phyloP scores from a whole-genome alignment of 1,140 invertebrate species.

The Theocolax elegans region DNA sequence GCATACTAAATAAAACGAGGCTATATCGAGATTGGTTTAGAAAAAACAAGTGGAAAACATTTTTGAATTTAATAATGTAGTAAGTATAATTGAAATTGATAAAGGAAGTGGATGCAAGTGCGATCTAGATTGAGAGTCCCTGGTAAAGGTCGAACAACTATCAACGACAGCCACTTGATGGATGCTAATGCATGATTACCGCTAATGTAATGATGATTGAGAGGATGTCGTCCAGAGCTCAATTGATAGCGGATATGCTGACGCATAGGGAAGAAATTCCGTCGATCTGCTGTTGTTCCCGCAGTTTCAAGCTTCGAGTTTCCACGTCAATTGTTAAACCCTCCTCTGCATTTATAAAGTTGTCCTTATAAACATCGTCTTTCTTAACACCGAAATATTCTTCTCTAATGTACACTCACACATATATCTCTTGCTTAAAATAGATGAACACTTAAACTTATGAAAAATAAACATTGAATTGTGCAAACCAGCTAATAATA shows the following conservation, averaged over 20 bases:
- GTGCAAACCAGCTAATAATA: too few species aligned
- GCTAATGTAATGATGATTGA: constrained; percentile 62
- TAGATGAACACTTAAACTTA: too few species aligned
- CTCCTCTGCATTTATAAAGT: neutral
- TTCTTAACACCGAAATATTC: too few species aligned
- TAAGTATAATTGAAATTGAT: constrained; percentile 44
- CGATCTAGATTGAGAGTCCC: constrained; percentile 46
- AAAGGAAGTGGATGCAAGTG: too few species aligned
- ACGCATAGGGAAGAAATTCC: constrained; percentile 46
- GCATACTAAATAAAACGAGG: too few species aligned
- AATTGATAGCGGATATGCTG: constrained; percentile 39
- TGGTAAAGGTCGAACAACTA: constrained; percentile 52
- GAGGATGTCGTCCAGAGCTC: constrained; percentile 55
- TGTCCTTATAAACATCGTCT: too few species aligned
- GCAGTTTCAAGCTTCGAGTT: neutral
- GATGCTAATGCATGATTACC: constrained; percentile 61
- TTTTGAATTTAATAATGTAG: too few species aligned
- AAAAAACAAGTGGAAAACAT: too few species aligned
- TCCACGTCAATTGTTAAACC: constrained; percentile 20
- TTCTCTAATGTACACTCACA: too few species aligned
- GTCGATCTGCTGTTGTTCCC: constrained; percentile 33
- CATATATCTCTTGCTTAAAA: too few species aligned
- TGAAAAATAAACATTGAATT: too few species aligned
- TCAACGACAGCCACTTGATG: constrained; percentile 59
- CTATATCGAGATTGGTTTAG: too few species aligned